Conservation (phyloP, 1,140 invertebrate genomes). For the Ericerus pela region DNA sequence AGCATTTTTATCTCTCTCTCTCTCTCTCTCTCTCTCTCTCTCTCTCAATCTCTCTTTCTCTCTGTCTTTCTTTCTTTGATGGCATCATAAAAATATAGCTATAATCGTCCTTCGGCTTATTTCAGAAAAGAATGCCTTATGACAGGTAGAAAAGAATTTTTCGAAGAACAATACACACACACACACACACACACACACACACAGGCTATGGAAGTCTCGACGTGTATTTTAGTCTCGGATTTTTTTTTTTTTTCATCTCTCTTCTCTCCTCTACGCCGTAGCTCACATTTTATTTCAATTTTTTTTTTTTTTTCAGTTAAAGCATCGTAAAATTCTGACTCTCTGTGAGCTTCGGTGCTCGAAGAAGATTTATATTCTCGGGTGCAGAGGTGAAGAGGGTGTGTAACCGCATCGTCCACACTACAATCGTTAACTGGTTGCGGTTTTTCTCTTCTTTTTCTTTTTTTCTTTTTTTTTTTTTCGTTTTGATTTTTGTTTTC, state of each 20-base stretch:
- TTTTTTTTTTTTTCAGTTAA: not conserved
- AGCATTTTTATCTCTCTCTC: no score
- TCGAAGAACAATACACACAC: not conserved
- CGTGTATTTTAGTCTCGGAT: no score
- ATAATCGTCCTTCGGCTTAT: conserved; percentile 5
- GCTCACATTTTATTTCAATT: no score
- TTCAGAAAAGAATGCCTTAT: not conserved
- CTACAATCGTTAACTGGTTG: no score
- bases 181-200: not conserved
- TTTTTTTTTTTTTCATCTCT: conserved; percentile 1
- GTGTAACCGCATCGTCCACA: not conserved
- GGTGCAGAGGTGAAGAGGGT: no score
- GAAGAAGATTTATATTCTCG: conserved; percentile 1
- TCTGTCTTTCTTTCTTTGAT: not conserved
- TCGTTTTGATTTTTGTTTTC: no score
- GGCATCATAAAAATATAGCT: conserved; percentile 7
- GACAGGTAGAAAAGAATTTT: not conserved
- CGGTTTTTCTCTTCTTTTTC: no score
- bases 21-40: no score
- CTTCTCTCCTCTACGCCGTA: no score
- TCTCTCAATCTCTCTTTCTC: no score
- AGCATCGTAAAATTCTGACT: not conserved
- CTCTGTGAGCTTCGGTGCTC: not conserved
- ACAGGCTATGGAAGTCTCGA: not conserved
- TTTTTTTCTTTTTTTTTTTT: no score